These are phyloP conservation scores for Parazoanthus atlanticus DNA, from an alignment of 92 coral and sea anemone genomes.

Conservation along the genomic window DNA sequence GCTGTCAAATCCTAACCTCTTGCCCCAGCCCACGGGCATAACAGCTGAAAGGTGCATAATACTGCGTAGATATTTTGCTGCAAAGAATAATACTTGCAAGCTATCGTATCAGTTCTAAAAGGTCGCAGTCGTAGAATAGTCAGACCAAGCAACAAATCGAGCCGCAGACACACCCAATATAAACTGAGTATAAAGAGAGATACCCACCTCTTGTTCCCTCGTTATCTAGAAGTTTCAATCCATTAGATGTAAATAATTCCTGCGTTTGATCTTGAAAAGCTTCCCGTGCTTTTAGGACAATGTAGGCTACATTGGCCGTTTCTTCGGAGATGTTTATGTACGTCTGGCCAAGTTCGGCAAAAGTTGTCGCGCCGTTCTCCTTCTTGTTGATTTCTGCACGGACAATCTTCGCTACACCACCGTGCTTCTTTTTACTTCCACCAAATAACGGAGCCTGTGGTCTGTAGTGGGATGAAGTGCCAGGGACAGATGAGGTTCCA, in stretches of 20 bases:
- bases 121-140: not conserved
- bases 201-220: slow-evolving; percentile 59
- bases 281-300: slow-evolving; percentile 54
- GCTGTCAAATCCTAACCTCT: not conserved
- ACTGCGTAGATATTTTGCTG: not conserved
- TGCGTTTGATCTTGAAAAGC: slow-evolving; percentile 54
- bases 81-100: not conserved
- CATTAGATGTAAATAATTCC: slow-evolving; percentile 60
- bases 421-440: slow-evolving; percentile 49
- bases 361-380: slow-evolving; percentile 55
- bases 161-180: not conserved
- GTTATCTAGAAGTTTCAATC: slow-evolving; percentile 57
- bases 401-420: slow-evolving; percentile 52
- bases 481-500: slow-evolving; percentile 16
- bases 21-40: not conserved
- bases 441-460: slow-evolving; percentile 36
- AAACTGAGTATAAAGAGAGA: not conserved
- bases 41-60: not conserved
- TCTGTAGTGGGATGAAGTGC: not conserved
- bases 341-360: slow-evolving; percentile 65
- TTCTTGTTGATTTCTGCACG: slow-evolving; percentile 62
- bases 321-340: slow-evolving; percentile 55
- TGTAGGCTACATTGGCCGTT: slow-evolving; percentile 57
- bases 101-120: not conserved
- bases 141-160: not conserved